phyloP scores from a whole-genome alignment of 2,113 vertebrate species.

The Anguilla japonica region DNA sequence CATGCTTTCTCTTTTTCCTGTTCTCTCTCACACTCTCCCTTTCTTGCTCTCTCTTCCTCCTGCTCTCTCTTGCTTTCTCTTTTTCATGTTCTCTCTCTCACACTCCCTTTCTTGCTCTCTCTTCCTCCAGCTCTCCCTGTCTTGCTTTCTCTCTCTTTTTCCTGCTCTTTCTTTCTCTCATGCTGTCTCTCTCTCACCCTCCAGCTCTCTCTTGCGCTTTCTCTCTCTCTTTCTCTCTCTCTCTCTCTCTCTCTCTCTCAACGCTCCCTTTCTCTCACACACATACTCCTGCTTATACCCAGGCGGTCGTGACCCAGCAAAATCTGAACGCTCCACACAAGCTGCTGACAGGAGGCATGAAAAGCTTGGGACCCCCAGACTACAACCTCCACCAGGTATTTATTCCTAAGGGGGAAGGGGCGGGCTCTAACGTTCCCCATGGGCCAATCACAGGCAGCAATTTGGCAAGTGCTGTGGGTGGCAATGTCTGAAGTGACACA shows the following conservation, averaged over 20 bases:
- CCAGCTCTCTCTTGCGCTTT: too few species aligned
- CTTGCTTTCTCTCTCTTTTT: background rate
- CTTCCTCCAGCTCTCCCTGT: too few species aligned
- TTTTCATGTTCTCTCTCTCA: background rate
- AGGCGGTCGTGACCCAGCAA: slow-evolving; percentile 47
- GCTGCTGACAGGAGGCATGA: slow-evolving; percentile 42
- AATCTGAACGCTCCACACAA: slow-evolving; percentile 39
- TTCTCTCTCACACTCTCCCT: background rate
- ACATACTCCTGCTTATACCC: background rate
- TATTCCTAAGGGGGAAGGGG: background rate
- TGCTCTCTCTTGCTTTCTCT: background rate
- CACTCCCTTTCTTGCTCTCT: too few species aligned
- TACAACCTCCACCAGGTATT: slow-evolving; percentile 52
- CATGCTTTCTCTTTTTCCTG: background rate
- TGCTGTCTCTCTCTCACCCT: too few species aligned
- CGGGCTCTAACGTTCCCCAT: background rate
- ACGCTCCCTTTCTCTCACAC: background rate
- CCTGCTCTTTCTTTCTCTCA: background rate
- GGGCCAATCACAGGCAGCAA: background rate
- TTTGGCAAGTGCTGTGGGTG: background rate
- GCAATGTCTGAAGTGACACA: background rate
- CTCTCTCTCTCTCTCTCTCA: background rate
- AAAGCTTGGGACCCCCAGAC: slow-evolving; percentile 42
- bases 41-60: too few species aligned
- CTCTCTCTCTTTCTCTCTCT: background rate